These are phyloP conservation scores for Candidula unifasciata DNA, from an alignment of 2,888 invertebrate species.

Conservation along the genomic window DNA sequence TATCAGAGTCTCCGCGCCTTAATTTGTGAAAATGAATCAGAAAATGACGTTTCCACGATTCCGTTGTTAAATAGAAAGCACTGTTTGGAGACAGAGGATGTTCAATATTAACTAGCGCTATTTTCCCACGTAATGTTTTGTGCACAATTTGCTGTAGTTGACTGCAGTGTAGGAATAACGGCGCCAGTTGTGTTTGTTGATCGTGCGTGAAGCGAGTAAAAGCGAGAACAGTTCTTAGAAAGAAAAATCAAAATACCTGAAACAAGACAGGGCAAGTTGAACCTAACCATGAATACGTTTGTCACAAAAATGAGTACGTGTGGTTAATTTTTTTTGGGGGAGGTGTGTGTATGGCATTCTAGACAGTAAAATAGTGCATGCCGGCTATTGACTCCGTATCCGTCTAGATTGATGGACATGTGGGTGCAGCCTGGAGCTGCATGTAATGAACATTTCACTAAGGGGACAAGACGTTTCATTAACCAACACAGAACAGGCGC, in stretches of 20 bases:
- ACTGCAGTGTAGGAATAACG: background rate
- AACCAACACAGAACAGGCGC: too few species aligned
- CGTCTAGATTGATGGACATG: too few species aligned
- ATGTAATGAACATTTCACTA: too few species aligned
- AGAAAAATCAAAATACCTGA: background rate
- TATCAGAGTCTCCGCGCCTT: too few species aligned
- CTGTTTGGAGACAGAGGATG: conserved; percentile 20
- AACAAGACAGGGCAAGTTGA: conserved; percentile 6
- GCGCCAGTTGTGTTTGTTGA: conserved; percentile 31
- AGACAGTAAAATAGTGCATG: too few species aligned
- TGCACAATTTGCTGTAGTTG: background rate
- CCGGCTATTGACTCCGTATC: too few species aligned
- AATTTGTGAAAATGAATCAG: too few species aligned
- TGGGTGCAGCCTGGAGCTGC: too few species aligned
- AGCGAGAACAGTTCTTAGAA: background rate
- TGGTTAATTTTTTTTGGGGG: too few species aligned
- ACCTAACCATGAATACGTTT: background rate
- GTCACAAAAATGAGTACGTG: too few species aligned
- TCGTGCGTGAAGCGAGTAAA: background rate
- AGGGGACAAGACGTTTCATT: too few species aligned
- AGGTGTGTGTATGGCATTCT: too few species aligned
- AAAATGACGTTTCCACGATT: background rate
- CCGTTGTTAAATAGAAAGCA: conserved; percentile 13
- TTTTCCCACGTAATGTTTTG: conserved; percentile 11
- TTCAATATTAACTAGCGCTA: background rate